Base-by-base conservation (phyloP, 2,888 invertebrate genomes). In the Syrphus vitripennis region DNA sequence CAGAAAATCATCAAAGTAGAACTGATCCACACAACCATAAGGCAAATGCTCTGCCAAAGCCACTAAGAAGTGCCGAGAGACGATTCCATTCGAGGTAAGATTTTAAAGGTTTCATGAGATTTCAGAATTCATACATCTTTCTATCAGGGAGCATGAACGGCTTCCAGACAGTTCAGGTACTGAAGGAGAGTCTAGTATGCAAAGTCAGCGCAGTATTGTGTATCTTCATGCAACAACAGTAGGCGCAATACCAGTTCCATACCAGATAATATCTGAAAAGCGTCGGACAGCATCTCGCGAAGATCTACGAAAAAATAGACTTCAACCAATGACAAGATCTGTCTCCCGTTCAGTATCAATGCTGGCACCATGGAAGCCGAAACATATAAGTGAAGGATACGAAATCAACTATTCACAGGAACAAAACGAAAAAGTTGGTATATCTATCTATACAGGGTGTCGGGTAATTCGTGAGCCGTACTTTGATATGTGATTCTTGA, bases 181-280 rank as follows among this genome's bases (percentile, higher is more conserved):
- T 0, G 96, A 96, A 90, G 96, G 96, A 0, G 96, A 96, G 89
- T 95, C 95, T 76, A 97, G 97, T 90, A 95, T 96, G 89, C 96
- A 96, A 89, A 96, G 96, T 74, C 97, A 97, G 91, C 94, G 96
- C 89, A 97, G 97, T 90, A 95, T 97, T 21, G 97, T 97, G 21
- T 97, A 96, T 90, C 93, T 97, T 69, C 97, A 97, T 90, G 97
- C 97, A 69, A 96, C 97, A 61, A 97, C 97, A 94, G 96, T 97
- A 89, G 97, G 97, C 79, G 97, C 96, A 91, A 97, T 97, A 90
- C 97, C 97, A 19, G 95, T 96, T 89, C 96, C 96, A 37, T 93
- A 93, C 88, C 95, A 94, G 19, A 92, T 94, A 31, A 88, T 92
- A 12, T 92, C 93, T 4, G 45, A 65, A 4, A 94, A 95, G 88